A percentile compares a stretch with the other conserved stretches of the same genome.
Evolutionary conservation across 2,797 vertebrate species (phyloP).

Genomic region (Buphagus erythrorhynchus): DNA sequence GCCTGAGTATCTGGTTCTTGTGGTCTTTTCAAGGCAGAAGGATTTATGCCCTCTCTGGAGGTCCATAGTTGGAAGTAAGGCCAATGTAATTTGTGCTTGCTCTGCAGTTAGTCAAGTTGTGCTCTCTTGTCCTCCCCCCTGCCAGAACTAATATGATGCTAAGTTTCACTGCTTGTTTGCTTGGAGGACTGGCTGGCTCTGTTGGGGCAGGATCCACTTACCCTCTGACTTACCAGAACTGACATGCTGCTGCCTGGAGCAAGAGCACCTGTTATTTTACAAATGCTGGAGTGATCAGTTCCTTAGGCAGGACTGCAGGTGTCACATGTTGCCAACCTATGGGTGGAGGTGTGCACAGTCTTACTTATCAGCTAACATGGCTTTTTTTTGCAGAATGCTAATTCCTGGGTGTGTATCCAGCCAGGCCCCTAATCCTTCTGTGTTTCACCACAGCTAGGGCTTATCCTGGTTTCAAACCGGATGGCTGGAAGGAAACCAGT

Average conservation of each 20-base stretch:
- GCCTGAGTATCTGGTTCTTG: not conserved
- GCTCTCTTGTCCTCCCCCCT: not conserved
- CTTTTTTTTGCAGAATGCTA: not conserved
- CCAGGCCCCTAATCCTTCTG: not conserved
- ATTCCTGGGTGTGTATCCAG: not conserved
- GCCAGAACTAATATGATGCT: not conserved
- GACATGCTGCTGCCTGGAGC: not conserved
- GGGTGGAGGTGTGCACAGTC: not conserved
- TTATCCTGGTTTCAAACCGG: not conserved
- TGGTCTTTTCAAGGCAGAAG: not conserved
- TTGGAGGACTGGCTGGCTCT: not conserved
- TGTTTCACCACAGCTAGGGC: not conserved
- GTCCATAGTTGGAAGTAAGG: slow-evolving; percentile 16
- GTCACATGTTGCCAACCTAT: not conserved
- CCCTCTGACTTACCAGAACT: not conserved
- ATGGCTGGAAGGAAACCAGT: not conserved
- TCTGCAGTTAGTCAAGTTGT: not conserved
- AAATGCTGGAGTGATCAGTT: not conserved
- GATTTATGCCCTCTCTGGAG: slow-evolving; percentile 1
- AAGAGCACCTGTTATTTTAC: slow-evolving; percentile 16
- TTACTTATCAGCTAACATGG: not conserved
- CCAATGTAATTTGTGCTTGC: not conserved
- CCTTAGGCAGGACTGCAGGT: not conserved
- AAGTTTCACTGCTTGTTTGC: not conserved
- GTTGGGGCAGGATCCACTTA: not conserved